Base-by-base conservation (phyloP, 2,113 vertebrate genomes). In the Eulemur rufifrons region DNA sequence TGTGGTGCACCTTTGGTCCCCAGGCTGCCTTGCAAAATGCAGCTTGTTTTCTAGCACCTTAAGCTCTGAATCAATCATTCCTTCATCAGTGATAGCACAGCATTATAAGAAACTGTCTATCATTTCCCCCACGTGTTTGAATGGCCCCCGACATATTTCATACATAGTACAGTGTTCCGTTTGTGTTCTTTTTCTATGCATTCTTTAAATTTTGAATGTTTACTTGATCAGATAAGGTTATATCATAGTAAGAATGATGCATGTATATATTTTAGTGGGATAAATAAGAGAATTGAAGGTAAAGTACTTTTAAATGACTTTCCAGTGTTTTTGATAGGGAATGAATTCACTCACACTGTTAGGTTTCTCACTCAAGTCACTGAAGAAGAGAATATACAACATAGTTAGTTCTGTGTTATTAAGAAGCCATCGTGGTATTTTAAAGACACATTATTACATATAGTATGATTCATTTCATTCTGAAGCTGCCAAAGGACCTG, bases 381-480 rank as follows among this genome's bases (percentile, higher is more conserved):
- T 74, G 78, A 91, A 23, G 27, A 92, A 89, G 39, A 85, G 52
- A 96, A 42, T 76, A 61, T 64, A 71, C 32, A 47, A 42, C 66
- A 32, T 93, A 71, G 20, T 71, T 94, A 69, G 20, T 73, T 92
- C 54, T 87, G 18, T 82, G 18, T 89, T 86, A 39, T n/a, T 52
- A 50, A 97, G 81, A 95, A 87, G 17, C 47, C 83, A 68, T 76
- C 64, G 54, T 39, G 39, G 34, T 89, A 80, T 90, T 95, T 95
- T 93, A 63, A 96, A 84, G 34, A 76, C 63, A 84, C 39, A 3
- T 32, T 66, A 20, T 81, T 87, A 89, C 37, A 47, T 68, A 66
- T 81, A 93, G 34, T 85, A 8, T 86, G 82, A 95, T 87, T 93
- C 61, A 93, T 52, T 94, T 96, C 84, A 64, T 94, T 96, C 50